Evolutionary conservation across 2,113 vertebrate genomes (phyloP).

Genomic region (Charina bottae): DNA sequence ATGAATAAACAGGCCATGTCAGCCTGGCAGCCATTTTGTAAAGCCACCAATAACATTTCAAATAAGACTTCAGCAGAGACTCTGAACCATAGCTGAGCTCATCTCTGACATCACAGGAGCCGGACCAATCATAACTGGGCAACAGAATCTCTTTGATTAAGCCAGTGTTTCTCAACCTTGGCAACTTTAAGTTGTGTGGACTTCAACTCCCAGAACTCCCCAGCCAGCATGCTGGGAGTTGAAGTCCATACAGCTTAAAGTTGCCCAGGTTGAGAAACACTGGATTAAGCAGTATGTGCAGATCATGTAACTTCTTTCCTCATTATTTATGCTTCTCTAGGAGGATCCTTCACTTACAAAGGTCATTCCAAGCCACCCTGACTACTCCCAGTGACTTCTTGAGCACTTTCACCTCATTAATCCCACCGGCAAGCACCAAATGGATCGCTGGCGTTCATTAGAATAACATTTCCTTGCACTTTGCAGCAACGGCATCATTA

Average conservation of each 20-base stretch:
- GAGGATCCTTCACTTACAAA: constrained; percentile 64
- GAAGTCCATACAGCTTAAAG: too few species aligned
- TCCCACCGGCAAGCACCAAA: constrained; percentile 48
- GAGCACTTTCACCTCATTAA: constrained; percentile 65
- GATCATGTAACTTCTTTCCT: constrained; percentile 49
- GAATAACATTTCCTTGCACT: constrained; percentile 66
- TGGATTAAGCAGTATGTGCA: background rate
- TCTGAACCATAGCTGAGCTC: background rate
- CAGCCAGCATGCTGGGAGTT: too few species aligned
- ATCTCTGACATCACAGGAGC: background rate
- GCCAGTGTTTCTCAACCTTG: background rate
- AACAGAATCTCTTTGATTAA: constrained; percentile 24
- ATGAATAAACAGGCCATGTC: background rate
- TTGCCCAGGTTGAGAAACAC: too few species aligned
- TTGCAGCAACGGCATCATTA: constrained; percentile 62
- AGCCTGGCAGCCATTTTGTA: background rate
- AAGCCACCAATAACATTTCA: background rate
- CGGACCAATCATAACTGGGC: background rate
- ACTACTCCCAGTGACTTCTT: constrained; percentile 36
- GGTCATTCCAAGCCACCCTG: constrained; percentile 49
- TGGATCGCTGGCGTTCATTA: constrained; percentile 56
- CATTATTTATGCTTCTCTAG: constrained; percentile 54
- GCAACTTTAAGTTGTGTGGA: too few species aligned
- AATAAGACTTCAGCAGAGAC: background rate
- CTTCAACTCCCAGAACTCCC: too few species aligned